Percentiles rank a stretch among this genome's conserved stretches.
These are phyloP conservation scores for Brachionus koreanus DNA, from an alignment of 1,140 invertebrate species.

Conservation along the genomic window DNA sequence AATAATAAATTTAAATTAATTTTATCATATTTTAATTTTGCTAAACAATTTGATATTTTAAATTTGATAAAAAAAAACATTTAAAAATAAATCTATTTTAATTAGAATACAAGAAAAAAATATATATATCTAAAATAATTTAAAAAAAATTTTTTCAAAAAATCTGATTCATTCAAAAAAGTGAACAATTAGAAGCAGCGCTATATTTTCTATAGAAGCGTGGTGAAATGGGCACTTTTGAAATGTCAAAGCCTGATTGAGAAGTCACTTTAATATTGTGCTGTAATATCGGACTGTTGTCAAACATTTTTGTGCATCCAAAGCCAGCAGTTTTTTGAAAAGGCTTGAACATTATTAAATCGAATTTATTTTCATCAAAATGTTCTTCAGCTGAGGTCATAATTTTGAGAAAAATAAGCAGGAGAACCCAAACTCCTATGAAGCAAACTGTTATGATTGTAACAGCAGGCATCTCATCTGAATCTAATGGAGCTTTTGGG, in stretches of 20 bases:
- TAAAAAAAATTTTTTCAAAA: not conserved
- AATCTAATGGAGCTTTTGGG: not conserved
- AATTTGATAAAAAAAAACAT: not conserved
- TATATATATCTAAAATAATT: not conserved
- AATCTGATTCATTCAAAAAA: not conserved
- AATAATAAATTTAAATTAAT: not conserved
- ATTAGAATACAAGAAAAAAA: not conserved
- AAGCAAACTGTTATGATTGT: slow-evolving; percentile 18
- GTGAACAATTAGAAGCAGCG: not conserved
- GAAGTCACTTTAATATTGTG: not conserved
- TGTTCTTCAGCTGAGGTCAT: not conserved
- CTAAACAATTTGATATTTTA: not conserved
- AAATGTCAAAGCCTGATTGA: slow-evolving; percentile 10
- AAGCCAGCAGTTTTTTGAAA: not conserved
- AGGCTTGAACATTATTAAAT: slow-evolving; percentile 22
- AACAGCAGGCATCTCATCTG: not conserved
- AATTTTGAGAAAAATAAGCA: not conserved
- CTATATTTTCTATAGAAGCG: not conserved
- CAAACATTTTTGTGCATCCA: not conserved
- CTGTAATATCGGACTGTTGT: not conserved
- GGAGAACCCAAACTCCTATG: not conserved
- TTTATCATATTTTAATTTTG: no score
- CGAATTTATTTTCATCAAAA: slow-evolving; percentile 21
- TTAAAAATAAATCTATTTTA: no score
- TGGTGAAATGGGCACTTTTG: not conserved